Percentiles rank a stretch among this genome's conserved stretches.
These are phyloP conservation scores for Oceanodroma tethys DNA, from an alignment of 2,113 vertebrate species.

Conservation along the genomic window DNA sequence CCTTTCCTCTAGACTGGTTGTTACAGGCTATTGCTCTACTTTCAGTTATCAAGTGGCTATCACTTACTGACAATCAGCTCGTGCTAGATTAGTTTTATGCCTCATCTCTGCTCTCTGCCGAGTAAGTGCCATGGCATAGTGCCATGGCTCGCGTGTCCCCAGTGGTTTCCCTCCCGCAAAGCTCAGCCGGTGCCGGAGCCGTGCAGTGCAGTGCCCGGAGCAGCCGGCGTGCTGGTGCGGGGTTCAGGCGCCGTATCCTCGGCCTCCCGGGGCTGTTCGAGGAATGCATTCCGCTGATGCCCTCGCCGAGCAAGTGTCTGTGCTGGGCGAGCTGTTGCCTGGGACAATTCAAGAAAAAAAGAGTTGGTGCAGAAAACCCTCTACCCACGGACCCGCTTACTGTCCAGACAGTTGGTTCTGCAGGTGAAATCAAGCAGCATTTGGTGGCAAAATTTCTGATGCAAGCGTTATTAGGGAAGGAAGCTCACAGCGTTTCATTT, in stretches of 20 bases:
- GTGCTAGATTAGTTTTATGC: too few species aligned
- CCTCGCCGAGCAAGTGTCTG: neutral
- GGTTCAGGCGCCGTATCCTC: accelerated
- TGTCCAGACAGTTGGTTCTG: neutral
- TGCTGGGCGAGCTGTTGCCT: neutral
- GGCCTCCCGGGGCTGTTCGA: neutral
- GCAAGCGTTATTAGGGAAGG: too few species aligned
- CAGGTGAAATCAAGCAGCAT: neutral
- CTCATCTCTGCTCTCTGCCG: neutral
- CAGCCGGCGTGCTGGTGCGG: neutral
- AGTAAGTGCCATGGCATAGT: accelerated
- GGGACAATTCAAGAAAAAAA: neutral
- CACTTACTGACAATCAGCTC: neutral
- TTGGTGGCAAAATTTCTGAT: neutral
- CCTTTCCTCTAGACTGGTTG: neutral
- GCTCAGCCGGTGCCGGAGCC: neutral
- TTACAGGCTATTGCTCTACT: neutral
- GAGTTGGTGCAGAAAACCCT: neutral
- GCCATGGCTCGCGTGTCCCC: neutral
- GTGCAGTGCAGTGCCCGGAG: accelerated
- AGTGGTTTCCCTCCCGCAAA: accelerated
- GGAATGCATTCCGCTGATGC: neutral
- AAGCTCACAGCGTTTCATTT: neutral
- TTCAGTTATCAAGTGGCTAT: neutral
- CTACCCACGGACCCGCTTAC: neutral